Conservation (phyloP, 1,140 invertebrate genomes). For the Chrysoperla carnea region DNA sequence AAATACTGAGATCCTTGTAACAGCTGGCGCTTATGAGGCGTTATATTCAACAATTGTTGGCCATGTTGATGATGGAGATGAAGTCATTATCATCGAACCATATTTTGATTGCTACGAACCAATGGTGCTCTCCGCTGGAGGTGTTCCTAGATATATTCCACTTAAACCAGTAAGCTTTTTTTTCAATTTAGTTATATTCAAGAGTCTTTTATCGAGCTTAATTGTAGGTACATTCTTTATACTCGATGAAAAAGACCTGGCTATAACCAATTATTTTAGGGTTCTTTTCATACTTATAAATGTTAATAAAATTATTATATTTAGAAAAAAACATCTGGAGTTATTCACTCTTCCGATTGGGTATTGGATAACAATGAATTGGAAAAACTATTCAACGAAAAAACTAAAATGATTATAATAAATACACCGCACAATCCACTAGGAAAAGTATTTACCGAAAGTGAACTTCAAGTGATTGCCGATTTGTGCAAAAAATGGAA, state of each 20-base stretch:
- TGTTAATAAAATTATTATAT: no score
- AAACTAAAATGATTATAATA: slow-evolving; percentile 89
- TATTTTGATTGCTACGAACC: slow-evolving; percentile 95
- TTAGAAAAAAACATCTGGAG: slow-evolving; percentile 23
- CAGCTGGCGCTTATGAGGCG: slow-evolving; percentile 78
- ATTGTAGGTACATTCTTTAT: no score
- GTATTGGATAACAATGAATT: slow-evolving; percentile 71
- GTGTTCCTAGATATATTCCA: slow-evolving; percentile 72
- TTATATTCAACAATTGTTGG: slow-evolving; percentile 67
- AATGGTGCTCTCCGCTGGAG: slow-evolving; percentile 76
- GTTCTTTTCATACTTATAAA: no score
- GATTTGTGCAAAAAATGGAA: slow-evolving; percentile 84
- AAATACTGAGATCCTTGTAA: slow-evolving; percentile 58
- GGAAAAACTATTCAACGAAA: slow-evolving; percentile 61
- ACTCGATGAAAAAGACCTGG: no score
- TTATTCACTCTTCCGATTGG: slow-evolving; percentile 67
- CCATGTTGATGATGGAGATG: slow-evolving; percentile 66
- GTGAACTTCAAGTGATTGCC: slow-evolving; percentile 65
- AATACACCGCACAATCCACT: slow-evolving; percentile 95
- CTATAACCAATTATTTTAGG: no score
- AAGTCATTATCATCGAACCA: slow-evolving; percentile 95
- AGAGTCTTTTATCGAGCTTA: no score
- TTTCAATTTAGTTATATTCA: no score
- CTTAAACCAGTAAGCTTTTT: slow-evolving; percentile 48
- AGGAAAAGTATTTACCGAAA: slow-evolving; percentile 68